phyloP scores from a whole-genome alignment of 1,140 invertebrate species.

The Hylaeus volcanicus region DNA sequence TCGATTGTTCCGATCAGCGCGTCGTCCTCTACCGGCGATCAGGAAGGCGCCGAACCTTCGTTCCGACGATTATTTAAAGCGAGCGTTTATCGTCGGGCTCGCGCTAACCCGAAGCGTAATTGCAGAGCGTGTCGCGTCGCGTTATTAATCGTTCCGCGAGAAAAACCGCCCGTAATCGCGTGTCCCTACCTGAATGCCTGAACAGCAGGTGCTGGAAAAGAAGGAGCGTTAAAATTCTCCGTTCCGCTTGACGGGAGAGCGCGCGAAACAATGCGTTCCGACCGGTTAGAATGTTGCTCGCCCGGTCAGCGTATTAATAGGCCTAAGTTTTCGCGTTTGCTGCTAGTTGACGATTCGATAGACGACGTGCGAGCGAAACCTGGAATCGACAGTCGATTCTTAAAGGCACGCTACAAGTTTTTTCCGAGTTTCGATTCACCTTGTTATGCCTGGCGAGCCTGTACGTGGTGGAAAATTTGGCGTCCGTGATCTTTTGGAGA shows the following conservation, averaged over 20 bases:
- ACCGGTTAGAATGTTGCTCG: constrained; percentile 39
- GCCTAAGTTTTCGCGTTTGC: constrained; percentile 2
- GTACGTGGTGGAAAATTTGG: no score
- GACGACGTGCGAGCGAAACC: no score
- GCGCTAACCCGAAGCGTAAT: constrained; percentile 10
- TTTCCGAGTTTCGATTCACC: no score
- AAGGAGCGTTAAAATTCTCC: constrained; percentile 36
- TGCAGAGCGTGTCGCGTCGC: constrained; percentile 33
- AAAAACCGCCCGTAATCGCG: constrained; percentile 35
- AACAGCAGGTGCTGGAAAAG: constrained; percentile 41
- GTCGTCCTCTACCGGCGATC: neutral
- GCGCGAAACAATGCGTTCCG: constrained; percentile 38
- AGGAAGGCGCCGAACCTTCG: neutral
- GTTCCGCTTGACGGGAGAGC: constrained; percentile 31
- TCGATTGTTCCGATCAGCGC: neutral
- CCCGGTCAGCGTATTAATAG: constrained; percentile 24
- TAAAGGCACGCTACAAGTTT: no score
- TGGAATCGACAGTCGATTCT: no score
- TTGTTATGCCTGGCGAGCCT: no score
- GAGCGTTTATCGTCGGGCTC: constrained; percentile 4
- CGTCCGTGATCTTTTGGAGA: no score
- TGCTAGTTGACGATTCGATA: neutral
- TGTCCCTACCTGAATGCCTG: constrained; percentile 40
- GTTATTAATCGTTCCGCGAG: constrained; percentile 44
- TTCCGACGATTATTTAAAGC: constrained; percentile 8